A percentile compares a stretch with the other conserved stretches of the same genome.
phyloP scores from a whole-genome alignment of 2,113 vertebrate species.

The Ceratotherium simum region DNA sequence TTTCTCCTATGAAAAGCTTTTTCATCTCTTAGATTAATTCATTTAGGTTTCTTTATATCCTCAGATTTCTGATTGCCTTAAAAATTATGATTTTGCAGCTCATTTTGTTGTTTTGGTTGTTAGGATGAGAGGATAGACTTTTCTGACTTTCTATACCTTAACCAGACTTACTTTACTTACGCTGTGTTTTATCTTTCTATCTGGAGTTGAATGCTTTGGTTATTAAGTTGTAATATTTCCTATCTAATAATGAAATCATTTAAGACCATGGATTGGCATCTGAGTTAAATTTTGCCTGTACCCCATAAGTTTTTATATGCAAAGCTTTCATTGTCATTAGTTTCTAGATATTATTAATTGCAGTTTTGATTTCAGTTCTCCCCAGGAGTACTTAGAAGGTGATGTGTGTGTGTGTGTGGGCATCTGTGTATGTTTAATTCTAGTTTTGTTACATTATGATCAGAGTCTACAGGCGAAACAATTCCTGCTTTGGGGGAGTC shows the following conservation, averaged over 20 bases:
- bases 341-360: constrained; percentile 39
- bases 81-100: constrained; percentile 13
- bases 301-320: background rate
- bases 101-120: constrained; percentile 14
- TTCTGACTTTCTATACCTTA: background rate
- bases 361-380: background rate
- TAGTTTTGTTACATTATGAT: background rate
- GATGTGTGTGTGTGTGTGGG: background rate
- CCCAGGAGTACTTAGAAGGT: background rate
- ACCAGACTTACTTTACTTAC: background rate
- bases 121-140: background rate
- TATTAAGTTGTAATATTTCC: background rate
- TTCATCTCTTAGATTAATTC: constrained; percentile 17
- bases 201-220: background rate
- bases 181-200: background rate
- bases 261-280: background rate
- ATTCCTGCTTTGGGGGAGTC: background rate
- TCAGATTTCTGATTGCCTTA: constrained; percentile 38
- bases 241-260: background rate
- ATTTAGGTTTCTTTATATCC: constrained; percentile 27
- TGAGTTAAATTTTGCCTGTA: background rate
- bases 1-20: background rate
- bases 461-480: background rate
- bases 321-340: background rate
- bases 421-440: background rate